Evolutionary conservation across 92 coral and sea anemone genomes (phyloP), one percentile per base, ranked within the genome.

Genomic region (Paragorgia papillata): DNA sequence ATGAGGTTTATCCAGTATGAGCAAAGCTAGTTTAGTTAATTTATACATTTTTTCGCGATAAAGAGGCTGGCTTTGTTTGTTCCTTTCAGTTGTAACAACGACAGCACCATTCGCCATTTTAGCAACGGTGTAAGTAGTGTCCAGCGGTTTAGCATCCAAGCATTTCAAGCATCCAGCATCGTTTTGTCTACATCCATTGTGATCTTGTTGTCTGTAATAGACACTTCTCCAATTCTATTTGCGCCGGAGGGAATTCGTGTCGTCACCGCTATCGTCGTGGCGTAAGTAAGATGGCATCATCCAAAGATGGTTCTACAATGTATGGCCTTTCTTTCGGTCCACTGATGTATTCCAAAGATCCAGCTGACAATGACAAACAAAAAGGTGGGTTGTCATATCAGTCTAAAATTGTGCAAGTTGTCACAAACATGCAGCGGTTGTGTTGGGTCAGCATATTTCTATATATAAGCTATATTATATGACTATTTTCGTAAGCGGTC

Each of bases 91-190:
- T 66, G 73, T 25, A 54, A 40, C 54, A 66, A 66, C 35, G 73
- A 66, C 48, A 33, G 40, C 26, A 66, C 73, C 8, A 43, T 66
- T 17, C 73, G 34, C 55, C 55, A 66, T 25, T 66, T 35, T 15
- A 15, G 53, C 0, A 7, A 35, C 34, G 57, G 73, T 35, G 22
- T 39, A 32, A 12, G 27, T 7, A 29, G 32, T 6, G 33, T 66
- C 19, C 73, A 66, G 28, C 73, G 73, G 28, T 66, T 66, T 17
- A 40, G 73, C 48, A 66, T 66, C 18, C 51, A 66, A 31, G 73
- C 73, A 21, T 66, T 66, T 32, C 55, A 54, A 1, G 18, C 40
- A 25, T 53, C 5, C 9, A 66, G 27, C 55, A 40, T 26, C 56
- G 73, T 32, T 40, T 66, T 8, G 73, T 66, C 54, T 37, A 37